phyloP scores from a whole-genome alignment of 2,113 vertebrate species.

The Rynchops niger region DNA sequence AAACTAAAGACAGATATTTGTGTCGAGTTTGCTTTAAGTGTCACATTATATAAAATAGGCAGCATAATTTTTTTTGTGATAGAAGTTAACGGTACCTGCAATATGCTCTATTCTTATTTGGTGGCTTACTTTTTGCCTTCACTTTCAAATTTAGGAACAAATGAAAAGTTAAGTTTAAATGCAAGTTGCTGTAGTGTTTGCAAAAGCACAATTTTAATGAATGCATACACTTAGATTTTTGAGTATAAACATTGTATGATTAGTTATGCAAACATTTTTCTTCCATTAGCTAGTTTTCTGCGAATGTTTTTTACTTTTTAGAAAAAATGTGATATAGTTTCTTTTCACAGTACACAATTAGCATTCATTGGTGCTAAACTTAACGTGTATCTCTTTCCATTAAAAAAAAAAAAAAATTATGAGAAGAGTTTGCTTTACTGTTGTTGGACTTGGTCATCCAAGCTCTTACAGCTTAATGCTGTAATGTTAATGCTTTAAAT shows the following conservation, averaged over 20 bases:
- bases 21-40: slow-evolving; percentile 62
- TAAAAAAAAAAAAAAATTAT: background rate
- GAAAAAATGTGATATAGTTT: background rate
- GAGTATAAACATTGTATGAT: background rate
- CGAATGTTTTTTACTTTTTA: background rate
- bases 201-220: background rate
- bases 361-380: background rate
- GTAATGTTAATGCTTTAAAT: slow-evolving; percentile 3
- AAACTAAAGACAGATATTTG: slow-evolving; percentile 77
- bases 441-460: background rate
- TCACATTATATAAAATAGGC: slow-evolving; percentile 65
- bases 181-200: background rate
- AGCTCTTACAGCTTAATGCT: background rate
- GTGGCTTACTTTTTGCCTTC: background rate
- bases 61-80: slow-evolving; percentile 10
- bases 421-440: background rate
- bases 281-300: background rate
- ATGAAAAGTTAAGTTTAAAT: slow-evolving; percentile 11
- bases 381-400: background rate
- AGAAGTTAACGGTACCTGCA: slow-evolving; percentile 34
- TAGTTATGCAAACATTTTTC: background rate
- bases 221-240: background rate
- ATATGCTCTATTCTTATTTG: slow-evolving; percentile 6
- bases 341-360: background rate
- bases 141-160: background rate